phyloP scores from a whole-genome alignment of 92 coral and sea anemone genomes.

The Paramuricea clavata region DNA sequence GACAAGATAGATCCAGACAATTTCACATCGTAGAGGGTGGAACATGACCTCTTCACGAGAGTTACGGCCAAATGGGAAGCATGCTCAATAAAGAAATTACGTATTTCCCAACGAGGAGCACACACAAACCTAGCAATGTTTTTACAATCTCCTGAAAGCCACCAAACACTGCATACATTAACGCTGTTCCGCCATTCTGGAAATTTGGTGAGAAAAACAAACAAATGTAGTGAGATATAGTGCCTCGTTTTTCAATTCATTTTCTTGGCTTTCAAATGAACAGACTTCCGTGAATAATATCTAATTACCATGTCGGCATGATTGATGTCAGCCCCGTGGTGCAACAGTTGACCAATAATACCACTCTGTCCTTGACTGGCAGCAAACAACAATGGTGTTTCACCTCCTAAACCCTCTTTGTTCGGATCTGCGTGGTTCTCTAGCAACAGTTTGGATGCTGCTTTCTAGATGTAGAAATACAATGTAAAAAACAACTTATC shows the following conservation, averaged over 20 bases:
- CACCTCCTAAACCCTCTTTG: constrained; percentile 86
- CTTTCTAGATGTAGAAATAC: constrained; percentile 74
- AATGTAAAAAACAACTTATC: background rate
- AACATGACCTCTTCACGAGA: too few relatives aligned
- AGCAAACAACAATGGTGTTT: constrained; percentile 90
- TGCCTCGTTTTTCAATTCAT: too few relatives aligned
- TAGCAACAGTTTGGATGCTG: constrained; percentile 81
- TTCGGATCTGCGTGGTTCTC: constrained; percentile 95
- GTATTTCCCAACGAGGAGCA: background rate
- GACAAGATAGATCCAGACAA: too few relatives aligned
- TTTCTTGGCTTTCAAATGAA: too few relatives aligned
- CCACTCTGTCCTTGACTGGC: constrained; percentile 98
- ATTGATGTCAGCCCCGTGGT: constrained; percentile 93
- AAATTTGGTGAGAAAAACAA: too few relatives aligned
- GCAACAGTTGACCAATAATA: constrained; percentile 85
- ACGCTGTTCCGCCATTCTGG: constrained; percentile 97
- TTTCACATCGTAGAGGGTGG: too few relatives aligned
- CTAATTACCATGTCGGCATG: constrained; percentile 83
- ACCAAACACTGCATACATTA: constrained; percentile 93
- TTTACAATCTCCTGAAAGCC: constrained; percentile 93
- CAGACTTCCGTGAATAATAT: too few relatives aligned
- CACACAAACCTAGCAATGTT: constrained; percentile 80
- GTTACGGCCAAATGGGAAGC: too few relatives aligned
- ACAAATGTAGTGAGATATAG: too few relatives aligned
- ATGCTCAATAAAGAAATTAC: too few relatives aligned